These are phyloP conservation scores for Brachionichthys hirsutus DNA, from an alignment of 2,113 vertebrate species.

Conservation along the genomic window DNA sequence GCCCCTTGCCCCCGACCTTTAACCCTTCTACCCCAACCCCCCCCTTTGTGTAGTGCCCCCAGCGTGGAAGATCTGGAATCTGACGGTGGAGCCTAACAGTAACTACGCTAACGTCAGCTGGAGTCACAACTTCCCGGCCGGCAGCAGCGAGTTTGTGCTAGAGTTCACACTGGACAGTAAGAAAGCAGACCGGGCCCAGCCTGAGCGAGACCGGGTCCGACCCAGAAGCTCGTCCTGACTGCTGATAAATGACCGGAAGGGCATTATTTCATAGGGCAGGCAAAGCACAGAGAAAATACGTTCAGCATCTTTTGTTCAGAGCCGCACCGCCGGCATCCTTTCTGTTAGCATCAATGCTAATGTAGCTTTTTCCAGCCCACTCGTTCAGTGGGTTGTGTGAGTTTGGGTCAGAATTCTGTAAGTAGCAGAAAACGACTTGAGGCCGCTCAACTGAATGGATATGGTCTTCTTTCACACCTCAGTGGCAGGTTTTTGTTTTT, in stretches of 20 bases:
- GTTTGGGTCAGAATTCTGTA: too few species aligned
- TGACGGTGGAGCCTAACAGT: conserved; percentile 96
- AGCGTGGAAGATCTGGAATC: conserved; percentile 88
- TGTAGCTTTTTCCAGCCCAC: too few species aligned
- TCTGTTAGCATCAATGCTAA: too few species aligned
- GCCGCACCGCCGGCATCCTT: too few species aligned
- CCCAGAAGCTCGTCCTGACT: not conserved
- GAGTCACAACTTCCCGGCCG: conserved; percentile 91
- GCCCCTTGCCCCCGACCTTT: conserved; percentile 45
- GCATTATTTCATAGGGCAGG: not conserved
- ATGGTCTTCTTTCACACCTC: too few species aligned
- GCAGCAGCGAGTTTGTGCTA: conserved; percentile 95
- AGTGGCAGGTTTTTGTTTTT: too few species aligned
- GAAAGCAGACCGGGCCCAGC: conserved; percentile 73
- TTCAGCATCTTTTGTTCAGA: too few species aligned
- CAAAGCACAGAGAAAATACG: too few species aligned
- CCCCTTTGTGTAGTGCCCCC: conserved; percentile 82
- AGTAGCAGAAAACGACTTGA: too few species aligned
- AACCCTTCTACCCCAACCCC: conserved; percentile 77
- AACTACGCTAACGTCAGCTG: conserved; percentile 98
- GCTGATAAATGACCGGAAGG: too few species aligned
- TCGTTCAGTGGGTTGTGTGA: too few species aligned
- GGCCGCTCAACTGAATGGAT: too few species aligned
- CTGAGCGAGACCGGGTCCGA: not conserved
- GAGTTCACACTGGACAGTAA: conserved; percentile 98